Evolutionary conservation across 1,140 invertebrate species (phyloP), one percentile per base, ranked within the genome.

Genomic region (Leptinotarsa texana): DNA sequence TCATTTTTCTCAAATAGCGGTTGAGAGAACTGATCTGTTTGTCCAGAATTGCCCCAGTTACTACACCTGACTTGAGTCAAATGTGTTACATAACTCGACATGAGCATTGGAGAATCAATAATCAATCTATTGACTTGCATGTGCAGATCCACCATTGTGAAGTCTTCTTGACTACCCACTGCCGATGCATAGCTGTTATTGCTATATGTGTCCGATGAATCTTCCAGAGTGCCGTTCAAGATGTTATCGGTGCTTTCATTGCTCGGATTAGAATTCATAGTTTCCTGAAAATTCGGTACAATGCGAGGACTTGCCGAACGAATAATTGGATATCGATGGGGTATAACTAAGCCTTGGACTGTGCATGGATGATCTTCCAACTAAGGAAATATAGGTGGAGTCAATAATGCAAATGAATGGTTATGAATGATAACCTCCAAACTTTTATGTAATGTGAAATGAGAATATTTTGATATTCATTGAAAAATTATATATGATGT

Each of bases 71-170:
- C 91, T 85, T 98, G 96, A 11, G 95, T 96, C 81, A 98, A 88
- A 85, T 98, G 96, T 81, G 93, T 94, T 75, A 96, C 92, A 83
- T 99, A 99, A 82, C 95, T 96, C 1, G 95, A 94, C 95, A 98
- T 96, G 0, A 99, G 87, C 24, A 98, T 85, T 0, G 96, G 96
- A 2, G 96, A 98, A 78, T 95, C 94, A 22, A 96, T 92, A 74
- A 98, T 98, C 0, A 96, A 94, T 81, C 96, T 95, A 83, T 98
- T 97, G 11, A 97, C 92, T 87, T 99, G 97, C 90, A 96, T 95
- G 81, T 98, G 95, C 6, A 98, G 87, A 88, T 98, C 97, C 0
- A 98, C 94, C 69, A 98, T 85, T 3, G 95, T 94, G 82, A 96
- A 92, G 82, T 97, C 95, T 86, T 96, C 95, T 84, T 97, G 95